Percentiles rank a stretch among this genome's conserved stretches.
phyloP scores from a whole-genome alignment of 1,140 invertebrate genomes.

The Drusus annulatus region DNA sequence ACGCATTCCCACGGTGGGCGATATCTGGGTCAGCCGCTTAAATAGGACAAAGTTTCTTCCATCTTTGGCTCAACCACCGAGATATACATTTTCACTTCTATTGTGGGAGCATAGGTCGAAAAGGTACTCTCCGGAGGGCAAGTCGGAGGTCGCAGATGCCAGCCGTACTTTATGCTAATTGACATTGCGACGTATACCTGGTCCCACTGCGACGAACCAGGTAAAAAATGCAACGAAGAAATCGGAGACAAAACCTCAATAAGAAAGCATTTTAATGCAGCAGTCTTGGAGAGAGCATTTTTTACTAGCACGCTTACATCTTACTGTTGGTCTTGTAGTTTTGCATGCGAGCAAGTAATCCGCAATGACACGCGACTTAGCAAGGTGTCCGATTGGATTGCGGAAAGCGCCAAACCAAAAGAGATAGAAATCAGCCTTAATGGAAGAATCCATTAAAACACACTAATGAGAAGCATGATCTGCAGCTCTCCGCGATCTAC shows the following conservation, averaged over 20 bases:
- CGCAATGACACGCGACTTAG: slow-evolving; percentile 28
- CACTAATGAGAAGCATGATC: slow-evolving; percentile 18
- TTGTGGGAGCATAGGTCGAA: slow-evolving; percentile 22
- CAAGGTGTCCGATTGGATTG: slow-evolving; percentile 25
- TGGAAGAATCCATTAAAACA: neutral
- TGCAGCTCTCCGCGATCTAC: neutral
- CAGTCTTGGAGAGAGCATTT: neutral
- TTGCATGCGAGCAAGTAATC: neutral
- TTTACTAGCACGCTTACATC: neutral
- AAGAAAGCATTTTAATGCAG: neutral
- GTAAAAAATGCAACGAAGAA: neutral
- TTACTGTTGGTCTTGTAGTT: neutral
- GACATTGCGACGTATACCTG: slow-evolving; percentile 14
- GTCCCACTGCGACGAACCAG: neutral
- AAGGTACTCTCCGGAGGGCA: neutral
- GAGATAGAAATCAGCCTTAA: slow-evolving; percentile 27
- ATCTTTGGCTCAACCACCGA: slow-evolving; percentile 11
- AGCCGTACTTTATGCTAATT: slow-evolving; percentile 36
- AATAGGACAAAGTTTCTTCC: slow-evolving; percentile 28
- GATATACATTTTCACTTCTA: slow-evolving; percentile 27
- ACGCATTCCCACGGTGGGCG: slow-evolving; percentile 26
- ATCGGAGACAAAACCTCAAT: neutral
- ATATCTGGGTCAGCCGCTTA: slow-evolving; percentile 18
- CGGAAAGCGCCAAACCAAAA: slow-evolving; percentile 20
- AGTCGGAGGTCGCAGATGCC: slow-evolving; percentile 9